A percentile compares a stretch with the other conserved stretches of the same genome.
Evolutionary conservation across 2,113 vertebrate genomes (phyloP).

Genomic region (Tyto alba): DNA sequence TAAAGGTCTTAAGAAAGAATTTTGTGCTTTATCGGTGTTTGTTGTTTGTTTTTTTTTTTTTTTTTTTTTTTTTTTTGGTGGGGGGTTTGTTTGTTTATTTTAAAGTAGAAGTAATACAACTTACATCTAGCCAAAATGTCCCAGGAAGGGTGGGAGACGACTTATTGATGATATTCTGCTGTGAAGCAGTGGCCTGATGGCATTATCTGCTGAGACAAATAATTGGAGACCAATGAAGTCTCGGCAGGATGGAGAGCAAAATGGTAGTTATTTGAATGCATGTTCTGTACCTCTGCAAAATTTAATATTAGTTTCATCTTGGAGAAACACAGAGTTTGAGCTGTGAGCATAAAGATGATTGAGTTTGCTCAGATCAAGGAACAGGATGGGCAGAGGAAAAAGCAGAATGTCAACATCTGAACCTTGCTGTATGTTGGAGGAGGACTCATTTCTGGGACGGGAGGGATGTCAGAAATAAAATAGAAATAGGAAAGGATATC

Average conservation of each 20-base stretch:
- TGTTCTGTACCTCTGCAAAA: neutral
- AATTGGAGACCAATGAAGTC: neutral
- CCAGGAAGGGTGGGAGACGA: neutral
- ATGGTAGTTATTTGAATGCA: neutral
- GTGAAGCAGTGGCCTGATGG: neutral
- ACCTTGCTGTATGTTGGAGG: neutral
- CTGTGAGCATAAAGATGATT: neutral
- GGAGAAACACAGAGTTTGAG: neutral
- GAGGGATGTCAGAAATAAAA: neutral
- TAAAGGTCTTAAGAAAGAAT: neutral
- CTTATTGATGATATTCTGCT: neutral
- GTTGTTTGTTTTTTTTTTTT: neutral
- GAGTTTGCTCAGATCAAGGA: neutral
- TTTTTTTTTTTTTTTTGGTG: neutral
- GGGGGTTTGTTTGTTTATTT: neutral
- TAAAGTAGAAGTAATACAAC: neutral
- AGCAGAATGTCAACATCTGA: neutral
- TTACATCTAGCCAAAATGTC: neutral
- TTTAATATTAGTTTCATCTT: neutral
- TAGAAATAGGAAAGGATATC: neutral
- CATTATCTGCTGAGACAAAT: neutral
- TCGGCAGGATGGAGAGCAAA: neutral
- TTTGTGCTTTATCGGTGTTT: neutral
- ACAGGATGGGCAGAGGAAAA: neutral
- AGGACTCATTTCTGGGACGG: neutral